phyloP scores from a whole-genome alignment of 2,888 invertebrate genomes.

The Clivina fossor region DNA sequence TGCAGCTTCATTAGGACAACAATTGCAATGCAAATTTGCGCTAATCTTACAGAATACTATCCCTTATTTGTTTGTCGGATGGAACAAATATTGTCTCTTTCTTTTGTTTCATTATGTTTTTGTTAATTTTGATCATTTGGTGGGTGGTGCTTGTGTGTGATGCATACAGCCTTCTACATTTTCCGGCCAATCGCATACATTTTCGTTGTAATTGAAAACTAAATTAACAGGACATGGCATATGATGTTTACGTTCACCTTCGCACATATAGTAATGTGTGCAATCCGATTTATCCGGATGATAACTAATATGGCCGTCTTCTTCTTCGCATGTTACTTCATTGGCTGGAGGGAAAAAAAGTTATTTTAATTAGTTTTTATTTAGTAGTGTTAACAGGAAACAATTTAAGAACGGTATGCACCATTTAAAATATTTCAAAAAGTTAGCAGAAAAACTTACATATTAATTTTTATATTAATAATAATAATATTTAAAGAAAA shows the following conservation, averaged over 20 bases:
- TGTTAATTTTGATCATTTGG: conserved; percentile 38
- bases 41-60: too few species aligned
- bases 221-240: conserved; percentile 93
- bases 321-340: conserved; percentile 87
- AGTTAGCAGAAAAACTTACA: too few species aligned
- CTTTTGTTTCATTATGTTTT: not conserved
- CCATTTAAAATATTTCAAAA: too few species aligned
- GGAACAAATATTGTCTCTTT: too few species aligned
- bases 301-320: conserved; percentile 94
- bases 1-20: too few species aligned
- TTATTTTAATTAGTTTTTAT: not conserved
- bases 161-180: conserved; percentile 86
- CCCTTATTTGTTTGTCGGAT: too few species aligned
- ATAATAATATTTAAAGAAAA: too few species aligned
- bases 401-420: too few species aligned
- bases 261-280: conserved; percentile 95
- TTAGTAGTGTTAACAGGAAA: not conserved
- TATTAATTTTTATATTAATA: too few species aligned
- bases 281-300: conserved; percentile 89
- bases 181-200: conserved; percentile 95
- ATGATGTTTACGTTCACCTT: conserved; percentile 92
- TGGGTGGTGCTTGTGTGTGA: conserved; percentile 67
- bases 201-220: conserved; percentile 89
- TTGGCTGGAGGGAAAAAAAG: conserved; percentile 68
- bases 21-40: too few species aligned